Evolutionary conservation across 2,888 invertebrate species (phyloP), one percentile per base, ranked within the genome.

Genomic region (Coenonympha arcania): DNA sequence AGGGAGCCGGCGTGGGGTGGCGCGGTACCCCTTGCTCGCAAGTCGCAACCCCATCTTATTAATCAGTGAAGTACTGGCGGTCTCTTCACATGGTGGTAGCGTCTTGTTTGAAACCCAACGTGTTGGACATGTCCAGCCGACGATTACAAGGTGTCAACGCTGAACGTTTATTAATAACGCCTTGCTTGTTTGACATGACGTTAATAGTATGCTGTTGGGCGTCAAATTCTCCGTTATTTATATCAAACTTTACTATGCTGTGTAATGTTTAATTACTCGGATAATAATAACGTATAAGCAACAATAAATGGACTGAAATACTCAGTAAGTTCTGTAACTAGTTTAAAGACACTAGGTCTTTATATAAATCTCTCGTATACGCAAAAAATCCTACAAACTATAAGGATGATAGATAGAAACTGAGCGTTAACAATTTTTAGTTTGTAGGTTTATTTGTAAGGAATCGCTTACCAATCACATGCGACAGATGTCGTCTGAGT

Each of bases 41-140:
- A 86, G 85, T 74, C 70, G 71, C 83, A 86, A 86, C 86, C 86
- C 86, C 85, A 85, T 86, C 86, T 85, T 85, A 85, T 84, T 85
- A 85, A 86, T 85, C 85, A 86, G 83, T 85, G 84, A 82, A 83
- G 86, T 83, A 84, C 82, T 71, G 75, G 76, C 76, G 79, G 83
- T 79, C 79, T 84, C 79, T 80, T 82, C 86, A 82, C 83, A 84
- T 84, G 82, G 82, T 81, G 76, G 73, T 78, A 76, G 71, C 68
- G 73, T 75, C 79, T 79, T 77, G 76, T 78, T 77, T 72, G 73
- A 76, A 73, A 76, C 76, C 71, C n/a, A 28, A 50, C 42, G 37
- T 42, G 52, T 49, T 20, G 34, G 47, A 50, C 46, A 34, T 37
- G 53, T 49, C 30, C 50, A 45, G 41, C 44, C 46, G 49, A 33